A percentile compares a stretch with the other conserved stretches of the same genome.
phyloP scores from a whole-genome alignment of 2,888 invertebrate species.

The Aelia acuminata region DNA sequence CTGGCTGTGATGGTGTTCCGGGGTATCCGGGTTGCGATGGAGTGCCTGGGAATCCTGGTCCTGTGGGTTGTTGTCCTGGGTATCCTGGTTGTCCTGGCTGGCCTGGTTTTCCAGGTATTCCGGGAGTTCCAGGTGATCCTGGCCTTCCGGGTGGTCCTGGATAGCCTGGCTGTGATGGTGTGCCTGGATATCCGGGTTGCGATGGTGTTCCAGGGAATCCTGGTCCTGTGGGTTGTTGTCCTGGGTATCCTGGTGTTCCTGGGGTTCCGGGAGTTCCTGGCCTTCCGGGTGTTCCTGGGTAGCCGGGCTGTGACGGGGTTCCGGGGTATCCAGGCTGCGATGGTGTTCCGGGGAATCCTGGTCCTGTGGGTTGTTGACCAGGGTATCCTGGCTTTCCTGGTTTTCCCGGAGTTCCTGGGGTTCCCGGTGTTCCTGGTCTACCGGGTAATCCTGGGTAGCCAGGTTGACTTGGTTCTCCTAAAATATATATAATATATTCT shows the following conservation, averaged over 20 bases:
- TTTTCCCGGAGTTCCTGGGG: conserved; percentile 65
- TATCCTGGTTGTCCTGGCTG: conserved; percentile 65
- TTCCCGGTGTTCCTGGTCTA: conserved; percentile 57
- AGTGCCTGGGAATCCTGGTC: conserved; percentile 64
- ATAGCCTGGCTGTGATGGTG: conserved; percentile 67
- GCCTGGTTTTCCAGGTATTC: conserved; percentile 63
- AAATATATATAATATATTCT: not conserved
- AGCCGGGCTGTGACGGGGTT: conserved; percentile 46
- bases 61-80: conserved; percentile 67
- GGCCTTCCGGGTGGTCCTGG: conserved; percentile 66
- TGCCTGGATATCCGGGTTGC: conserved; percentile 61
- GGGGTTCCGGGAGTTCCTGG: conserved; percentile 65
- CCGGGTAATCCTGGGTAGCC: conserved; percentile 66
- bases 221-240: conserved; percentile 64
- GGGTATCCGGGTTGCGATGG: conserved; percentile 66
- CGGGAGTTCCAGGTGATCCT: conserved; percentile 67
- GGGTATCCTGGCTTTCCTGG: conserved; percentile 62
- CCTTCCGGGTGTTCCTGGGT: conserved; percentile 61
- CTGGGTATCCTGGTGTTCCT: conserved; percentile 68
- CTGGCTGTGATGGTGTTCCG: conserved; percentile 65
- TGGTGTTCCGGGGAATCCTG: conserved; percentile 61
- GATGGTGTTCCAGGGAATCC: conserved; percentile 62
- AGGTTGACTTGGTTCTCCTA: conserved; percentile 64
- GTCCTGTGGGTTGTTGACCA: conserved; percentile 64
- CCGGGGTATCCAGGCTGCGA: conserved; percentile 59